Conservation (phyloP, 2,797 vertebrate genomes). For the Ibycter americanus region DNA sequence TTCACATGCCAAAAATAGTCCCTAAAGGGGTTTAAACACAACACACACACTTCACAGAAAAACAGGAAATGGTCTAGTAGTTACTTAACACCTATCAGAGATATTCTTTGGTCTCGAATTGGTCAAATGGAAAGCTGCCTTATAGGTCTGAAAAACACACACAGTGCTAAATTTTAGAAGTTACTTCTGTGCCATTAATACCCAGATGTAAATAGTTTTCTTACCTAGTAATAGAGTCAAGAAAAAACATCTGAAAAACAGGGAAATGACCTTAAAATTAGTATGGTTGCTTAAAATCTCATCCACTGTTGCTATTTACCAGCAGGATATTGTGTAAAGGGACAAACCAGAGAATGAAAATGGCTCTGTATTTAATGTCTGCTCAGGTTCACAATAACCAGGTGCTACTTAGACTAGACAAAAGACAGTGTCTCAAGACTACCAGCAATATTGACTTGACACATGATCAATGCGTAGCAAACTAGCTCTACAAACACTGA, state of each 20-base stretch:
- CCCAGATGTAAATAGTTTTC: not conserved
- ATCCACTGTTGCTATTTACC: not conserved
- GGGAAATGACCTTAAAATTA: not conserved
- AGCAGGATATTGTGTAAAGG: not conserved
- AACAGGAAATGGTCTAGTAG: not conserved
- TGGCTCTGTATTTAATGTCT: not conserved
- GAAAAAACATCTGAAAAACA: not conserved
- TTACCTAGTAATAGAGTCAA: not conserved
- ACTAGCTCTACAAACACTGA: accelerated
- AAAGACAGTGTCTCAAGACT: not conserved
- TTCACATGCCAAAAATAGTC: not conserved
- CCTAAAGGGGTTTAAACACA: not conserved
- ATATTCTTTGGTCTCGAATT: not conserved
- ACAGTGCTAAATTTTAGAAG: not conserved
- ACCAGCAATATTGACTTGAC: not conserved
- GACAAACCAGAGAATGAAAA: not conserved
- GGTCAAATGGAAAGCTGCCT: not conserved
- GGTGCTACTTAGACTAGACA: not conserved
- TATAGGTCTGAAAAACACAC: not conserved
- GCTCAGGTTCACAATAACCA: not conserved
- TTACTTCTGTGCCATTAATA: not conserved
- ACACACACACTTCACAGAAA: not conserved
- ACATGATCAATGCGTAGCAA: accelerated
- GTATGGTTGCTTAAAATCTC: not conserved
- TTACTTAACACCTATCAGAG: not conserved